Evolutionary conservation across 2,113 vertebrate species (phyloP), one percentile per base, ranked within the genome.

Genomic region (Ictalurus punctatus): DNA sequence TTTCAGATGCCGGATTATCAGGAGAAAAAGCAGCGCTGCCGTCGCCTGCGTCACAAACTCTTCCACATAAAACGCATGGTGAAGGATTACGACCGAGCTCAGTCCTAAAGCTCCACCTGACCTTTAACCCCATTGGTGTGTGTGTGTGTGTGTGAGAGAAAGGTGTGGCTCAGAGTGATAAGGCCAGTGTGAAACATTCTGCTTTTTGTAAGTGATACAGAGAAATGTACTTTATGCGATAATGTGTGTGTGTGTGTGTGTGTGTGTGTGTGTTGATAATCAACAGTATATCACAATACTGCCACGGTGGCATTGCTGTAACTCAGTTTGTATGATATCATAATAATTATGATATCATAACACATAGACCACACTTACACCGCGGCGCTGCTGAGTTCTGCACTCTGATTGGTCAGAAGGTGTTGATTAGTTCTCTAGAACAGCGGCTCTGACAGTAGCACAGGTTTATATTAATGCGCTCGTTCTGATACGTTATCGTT

Each of bases 1-100:
- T 88, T 83, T 17, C 86, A 97, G 97, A 97, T 96, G 6, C 86
- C 96, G 0, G 96, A 97, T 1, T 97, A 97, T 92, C 95, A 95
- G 93, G 90, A 91, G 0, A 97, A 97, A 92, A 97, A 97, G 86
- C 92, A 65, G 56, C 95, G 94, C 74, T 97, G 94, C 90, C 95
- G 96, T 86, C 91, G 92, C 34, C 95, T 97, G 27, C 94, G 96
- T 54, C 95, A 95, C 91, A 98, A 98, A 93, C 96, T 98, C 74
- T 97, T 97, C 94, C 96, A 97, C 94, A 95, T 98, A 95, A 98
- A 98, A 59, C 90, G 92, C 90, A 96, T 96, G 95, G 97, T 98
- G 90, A 96, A 96, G 92, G 89, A 94, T 61, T 98, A 97, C 13
- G 97, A 97, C 92, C 96, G 95, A 84, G 92, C 85, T 85, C 94